These are phyloP conservation scores for Pionites leucogaster DNA, from an alignment of 2,113 vertebrate genomes.

Conservation along the genomic window DNA sequence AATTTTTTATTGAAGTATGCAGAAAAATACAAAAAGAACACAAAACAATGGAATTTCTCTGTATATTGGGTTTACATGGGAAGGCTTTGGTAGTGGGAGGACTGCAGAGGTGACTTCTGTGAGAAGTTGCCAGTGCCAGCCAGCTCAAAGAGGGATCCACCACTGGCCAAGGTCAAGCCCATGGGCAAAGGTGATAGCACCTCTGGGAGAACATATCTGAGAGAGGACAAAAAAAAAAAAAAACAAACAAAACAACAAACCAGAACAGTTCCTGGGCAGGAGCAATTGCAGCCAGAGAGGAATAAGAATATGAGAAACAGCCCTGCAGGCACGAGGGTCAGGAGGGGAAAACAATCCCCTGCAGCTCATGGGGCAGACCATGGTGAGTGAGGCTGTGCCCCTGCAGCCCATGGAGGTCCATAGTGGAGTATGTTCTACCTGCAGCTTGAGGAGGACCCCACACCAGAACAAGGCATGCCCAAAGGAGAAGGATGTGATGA, in stretches of 20 bases:
- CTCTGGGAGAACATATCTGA: background rate
- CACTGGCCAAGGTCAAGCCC: background rate
- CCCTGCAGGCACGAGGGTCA: background rate
- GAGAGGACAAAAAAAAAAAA: background rate
- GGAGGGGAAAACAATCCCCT: background rate
- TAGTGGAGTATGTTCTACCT: background rate
- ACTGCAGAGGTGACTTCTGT: background rate
- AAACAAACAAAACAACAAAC: background rate
- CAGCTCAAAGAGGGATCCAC: background rate
- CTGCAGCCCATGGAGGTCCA: background rate
- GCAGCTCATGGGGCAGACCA: too few relatives aligned
- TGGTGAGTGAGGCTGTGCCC: background rate
- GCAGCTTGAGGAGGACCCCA: background rate
- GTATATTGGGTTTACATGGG: background rate
- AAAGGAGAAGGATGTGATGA: background rate
- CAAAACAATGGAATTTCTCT: background rate
- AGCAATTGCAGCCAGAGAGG: background rate
- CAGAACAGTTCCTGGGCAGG: background rate
- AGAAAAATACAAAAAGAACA: background rate
- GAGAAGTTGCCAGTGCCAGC: background rate
- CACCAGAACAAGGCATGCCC: background rate
- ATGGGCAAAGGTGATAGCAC: background rate
- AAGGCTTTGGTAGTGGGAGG: background rate
- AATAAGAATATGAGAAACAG: background rate
- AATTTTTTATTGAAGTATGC: background rate